phyloP scores from a whole-genome alignment of 2,888 invertebrate genomes.

The Xylota segnis region DNA sequence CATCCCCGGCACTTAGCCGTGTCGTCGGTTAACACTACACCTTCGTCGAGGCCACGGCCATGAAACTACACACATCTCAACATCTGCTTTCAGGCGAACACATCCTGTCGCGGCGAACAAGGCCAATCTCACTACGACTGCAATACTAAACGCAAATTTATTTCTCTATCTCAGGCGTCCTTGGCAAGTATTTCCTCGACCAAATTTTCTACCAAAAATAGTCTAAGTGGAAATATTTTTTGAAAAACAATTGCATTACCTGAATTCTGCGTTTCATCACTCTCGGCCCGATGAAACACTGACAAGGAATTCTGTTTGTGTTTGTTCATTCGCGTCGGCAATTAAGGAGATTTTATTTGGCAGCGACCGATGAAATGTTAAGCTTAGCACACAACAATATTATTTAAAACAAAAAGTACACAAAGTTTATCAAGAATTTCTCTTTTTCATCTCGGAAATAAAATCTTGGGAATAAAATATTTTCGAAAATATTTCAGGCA shows the following conservation, averaged over 20 bases:
- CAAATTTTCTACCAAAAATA: constrained; percentile 41
- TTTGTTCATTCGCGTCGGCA: constrained; percentile 6
- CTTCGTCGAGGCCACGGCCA: constrained; percentile 34
- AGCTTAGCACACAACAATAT: not conserved
- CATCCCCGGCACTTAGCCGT: constrained; percentile 45
- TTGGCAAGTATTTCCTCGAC: constrained; percentile 25
- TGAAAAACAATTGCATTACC: constrained; percentile 35
- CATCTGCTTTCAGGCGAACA: constrained; percentile 19
- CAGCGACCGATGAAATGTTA: constrained; percentile 26
- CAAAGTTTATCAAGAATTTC: not conserved
- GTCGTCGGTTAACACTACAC: constrained; percentile 23
- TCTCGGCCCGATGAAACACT: constrained; percentile 25
- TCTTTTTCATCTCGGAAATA: constrained; percentile 14
- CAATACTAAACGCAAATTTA: not conserved
- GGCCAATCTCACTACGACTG: constrained; percentile 3
- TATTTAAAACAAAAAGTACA: not conserved
- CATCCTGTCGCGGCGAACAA: constrained; percentile 26
- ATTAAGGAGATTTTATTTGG: constrained; percentile 21
- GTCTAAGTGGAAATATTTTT: constrained; percentile 25
- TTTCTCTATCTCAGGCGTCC: constrained; percentile 11
- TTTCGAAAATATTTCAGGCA: constrained; percentile 19
- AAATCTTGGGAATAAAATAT: constrained; percentile 32
- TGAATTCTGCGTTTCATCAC: constrained; percentile 31
- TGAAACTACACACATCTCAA: constrained; percentile 29
- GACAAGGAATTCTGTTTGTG: constrained; percentile 36